These are phyloP conservation scores for Balaenoptera acutorostrata DNA, from an alignment of 2,113 vertebrate genomes.

Conservation along the genomic window DNA sequence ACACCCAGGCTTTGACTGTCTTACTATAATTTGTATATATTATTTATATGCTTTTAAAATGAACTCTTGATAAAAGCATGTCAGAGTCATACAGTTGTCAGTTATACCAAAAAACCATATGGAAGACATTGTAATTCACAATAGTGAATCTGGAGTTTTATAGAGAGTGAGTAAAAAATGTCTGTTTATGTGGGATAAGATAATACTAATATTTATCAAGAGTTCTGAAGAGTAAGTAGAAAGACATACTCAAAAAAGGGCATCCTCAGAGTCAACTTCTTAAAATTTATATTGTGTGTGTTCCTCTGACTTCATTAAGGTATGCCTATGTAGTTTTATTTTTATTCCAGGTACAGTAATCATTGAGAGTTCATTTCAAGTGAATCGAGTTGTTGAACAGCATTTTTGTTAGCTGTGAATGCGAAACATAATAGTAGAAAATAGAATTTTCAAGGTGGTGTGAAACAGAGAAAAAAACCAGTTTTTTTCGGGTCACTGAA, in stretches of 20 bases:
- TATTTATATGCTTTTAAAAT: neutral
- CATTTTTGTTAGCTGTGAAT: neutral
- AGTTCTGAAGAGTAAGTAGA: neutral
- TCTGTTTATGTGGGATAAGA: neutral
- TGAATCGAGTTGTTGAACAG: neutral
- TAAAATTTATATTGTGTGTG: neutral
- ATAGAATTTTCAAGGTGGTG: neutral
- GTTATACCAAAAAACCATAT: neutral
- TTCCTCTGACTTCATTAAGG: neutral
- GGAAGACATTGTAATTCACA: neutral
- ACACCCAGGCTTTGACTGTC: neutral
- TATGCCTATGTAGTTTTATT: neutral
- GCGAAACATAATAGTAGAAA: neutral
- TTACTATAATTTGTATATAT: neutral
- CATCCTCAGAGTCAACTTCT: neutral
- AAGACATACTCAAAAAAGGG: neutral
- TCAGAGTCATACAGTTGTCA: neutral
- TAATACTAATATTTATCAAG: neutral
- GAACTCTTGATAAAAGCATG: neutral
- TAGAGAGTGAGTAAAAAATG: neutral
- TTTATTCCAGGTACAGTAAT: slow-evolving; percentile 29
- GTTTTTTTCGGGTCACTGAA: neutral
- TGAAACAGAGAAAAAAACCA: neutral
- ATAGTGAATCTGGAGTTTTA: neutral
- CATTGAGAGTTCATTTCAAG: neutral